These are phyloP conservation scores for Oncorhynchus gorbuscha DNA, from an alignment of 2,113 vertebrate genomes.

Conservation along the genomic window DNA sequence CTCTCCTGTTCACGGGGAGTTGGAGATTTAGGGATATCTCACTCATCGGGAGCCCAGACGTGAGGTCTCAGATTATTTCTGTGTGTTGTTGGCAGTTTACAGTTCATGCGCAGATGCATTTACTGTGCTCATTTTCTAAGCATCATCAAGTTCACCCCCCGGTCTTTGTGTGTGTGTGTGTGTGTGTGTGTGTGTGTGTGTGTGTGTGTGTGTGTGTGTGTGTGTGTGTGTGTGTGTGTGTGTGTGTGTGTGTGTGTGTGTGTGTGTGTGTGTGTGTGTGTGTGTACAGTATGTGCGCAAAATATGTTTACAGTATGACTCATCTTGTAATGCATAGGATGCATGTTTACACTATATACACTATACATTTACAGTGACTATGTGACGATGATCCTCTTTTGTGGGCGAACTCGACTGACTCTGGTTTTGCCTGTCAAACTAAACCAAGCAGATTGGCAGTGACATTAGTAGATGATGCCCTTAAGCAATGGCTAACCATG, in stretches of 20 bases:
- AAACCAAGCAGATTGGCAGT: not conserved
- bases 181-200: too few relatives aligned
- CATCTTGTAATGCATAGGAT: not conserved
- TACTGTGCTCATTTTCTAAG: conserved; percentile 35
- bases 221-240: too few relatives aligned
- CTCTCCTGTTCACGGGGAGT: conserved; percentile 47
- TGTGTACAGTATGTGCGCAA: not conserved
- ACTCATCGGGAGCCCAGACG: conserved; percentile 49
- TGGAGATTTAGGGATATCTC: conserved; percentile 60
- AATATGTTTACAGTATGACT: not conserved
- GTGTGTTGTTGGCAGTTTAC: conserved; percentile 33
- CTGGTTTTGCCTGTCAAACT: too few relatives aligned
- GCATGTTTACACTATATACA: not conserved
- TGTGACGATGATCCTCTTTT: not conserved
- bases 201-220: too few relatives aligned
- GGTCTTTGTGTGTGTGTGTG: not conserved
- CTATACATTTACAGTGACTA: not conserved
- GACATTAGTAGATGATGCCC: not conserved
- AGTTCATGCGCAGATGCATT: conserved; percentile 36
- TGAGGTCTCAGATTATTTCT: conserved; percentile 44
- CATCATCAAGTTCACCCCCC: conserved; percentile 37
- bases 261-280: not conserved
- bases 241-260: not conserved
- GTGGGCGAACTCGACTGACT: too few relatives aligned
- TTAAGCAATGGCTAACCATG: not conserved